Conservation (phyloP, 2,888 invertebrate species). For the Tetragnatha montana region DNA sequence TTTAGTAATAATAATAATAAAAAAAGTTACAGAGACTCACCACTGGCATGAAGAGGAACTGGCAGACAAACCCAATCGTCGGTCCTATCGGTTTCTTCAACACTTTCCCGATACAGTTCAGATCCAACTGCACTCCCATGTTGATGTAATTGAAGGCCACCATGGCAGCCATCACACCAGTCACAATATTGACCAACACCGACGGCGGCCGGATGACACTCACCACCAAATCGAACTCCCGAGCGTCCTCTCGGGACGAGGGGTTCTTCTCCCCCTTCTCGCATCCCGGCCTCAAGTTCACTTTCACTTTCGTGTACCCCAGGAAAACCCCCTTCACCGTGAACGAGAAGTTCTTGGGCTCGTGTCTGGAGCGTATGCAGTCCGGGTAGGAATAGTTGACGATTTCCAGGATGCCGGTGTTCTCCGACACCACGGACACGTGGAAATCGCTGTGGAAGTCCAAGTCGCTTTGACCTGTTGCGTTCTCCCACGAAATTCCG, state of each 20-base stretch:
- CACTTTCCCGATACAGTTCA: slow-evolving; percentile 75
- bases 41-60: slow-evolving; percentile 79
- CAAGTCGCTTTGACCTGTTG: not conserved
- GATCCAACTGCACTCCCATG: slow-evolving; percentile 78
- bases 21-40: slow-evolving; percentile 74
- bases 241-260: not conserved
- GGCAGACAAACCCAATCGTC: slow-evolving; percentile 78
- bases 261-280: not conserved
- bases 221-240: slow-evolving; percentile 51
- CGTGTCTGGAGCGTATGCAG: slow-evolving; percentile 31
- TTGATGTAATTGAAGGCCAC: slow-evolving; percentile 76
- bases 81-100: slow-evolving; percentile 78
- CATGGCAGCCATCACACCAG: slow-evolving; percentile 74
- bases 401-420: slow-evolving; percentile 54
- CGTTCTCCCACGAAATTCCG: slow-evolving; percentile 61
- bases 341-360: slow-evolving; percentile 76
- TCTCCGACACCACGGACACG: slow-evolving; percentile 46
- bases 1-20: no score
- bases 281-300: slow-evolving; percentile 36
- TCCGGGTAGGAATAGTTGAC: slow-evolving; percentile 29
- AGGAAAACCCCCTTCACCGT: slow-evolving; percentile 71
- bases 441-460: slow-evolving; percentile 20
- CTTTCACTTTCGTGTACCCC: slow-evolving; percentile 63
- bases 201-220: slow-evolving; percentile 64
- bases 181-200: slow-evolving; percentile 74